These are phyloP conservation scores for Drosophila willistoni DNA, from an alignment of 1,140 invertebrate species.

Conservation along the genomic window DNA sequence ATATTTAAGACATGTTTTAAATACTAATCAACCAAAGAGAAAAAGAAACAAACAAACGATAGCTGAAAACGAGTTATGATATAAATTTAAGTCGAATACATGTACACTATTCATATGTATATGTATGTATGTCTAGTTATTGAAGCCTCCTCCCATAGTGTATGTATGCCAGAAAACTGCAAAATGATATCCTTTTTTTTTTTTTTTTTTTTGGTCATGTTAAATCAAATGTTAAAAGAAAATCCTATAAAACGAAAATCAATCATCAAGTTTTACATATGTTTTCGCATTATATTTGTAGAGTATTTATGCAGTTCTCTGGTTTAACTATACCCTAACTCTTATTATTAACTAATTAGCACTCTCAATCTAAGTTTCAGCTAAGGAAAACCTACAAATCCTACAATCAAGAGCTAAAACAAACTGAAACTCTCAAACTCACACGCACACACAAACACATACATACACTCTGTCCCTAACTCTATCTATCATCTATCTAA, in stretches of 20 bases:
- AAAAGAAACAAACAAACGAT: constrained; percentile 20
- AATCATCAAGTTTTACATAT: neutral
- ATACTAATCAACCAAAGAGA: constrained; percentile 59
- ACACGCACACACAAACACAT: constrained; percentile 21
- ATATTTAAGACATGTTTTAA: constrained; percentile 79
- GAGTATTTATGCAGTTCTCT: neutral
- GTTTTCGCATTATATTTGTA: neutral
- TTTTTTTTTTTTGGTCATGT: too few species aligned
- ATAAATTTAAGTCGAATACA: neutral
- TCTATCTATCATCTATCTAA: neutral
- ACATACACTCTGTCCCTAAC: neutral
- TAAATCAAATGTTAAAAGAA: neutral
- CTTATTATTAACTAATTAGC: constrained; percentile 5
- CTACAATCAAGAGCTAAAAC: constrained; percentile 7
- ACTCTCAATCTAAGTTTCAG: neutral
- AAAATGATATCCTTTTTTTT: neutral
- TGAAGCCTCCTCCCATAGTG: neutral
- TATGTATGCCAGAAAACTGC: neutral
- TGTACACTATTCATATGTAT: neutral
- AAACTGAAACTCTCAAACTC: constrained; percentile 4
- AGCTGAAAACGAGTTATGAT: constrained; percentile 6
- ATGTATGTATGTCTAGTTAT: constrained; percentile 1
- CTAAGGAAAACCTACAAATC: neutral
- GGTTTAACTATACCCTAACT: neutral
- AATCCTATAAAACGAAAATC: neutral